A percentile compares a stretch with the other conserved stretches of the same genome.
phyloP scores from a whole-genome alignment of 2,113 vertebrate genomes.

The Anser brachyrhynchus region DNA sequence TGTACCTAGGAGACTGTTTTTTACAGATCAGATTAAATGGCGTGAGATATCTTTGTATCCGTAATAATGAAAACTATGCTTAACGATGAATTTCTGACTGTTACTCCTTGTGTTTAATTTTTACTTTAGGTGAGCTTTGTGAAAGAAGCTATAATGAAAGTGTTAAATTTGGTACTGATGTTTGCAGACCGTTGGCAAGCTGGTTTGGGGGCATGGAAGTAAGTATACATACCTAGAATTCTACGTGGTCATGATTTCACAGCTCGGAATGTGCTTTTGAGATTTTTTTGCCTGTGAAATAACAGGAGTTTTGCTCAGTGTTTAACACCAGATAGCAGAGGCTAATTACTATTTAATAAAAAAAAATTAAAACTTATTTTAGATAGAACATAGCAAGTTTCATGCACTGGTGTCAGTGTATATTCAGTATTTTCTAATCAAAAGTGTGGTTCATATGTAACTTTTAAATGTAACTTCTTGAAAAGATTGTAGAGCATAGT shows the following conservation, averaged over 20 bases:
- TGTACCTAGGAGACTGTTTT: not conserved
- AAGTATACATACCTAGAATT: conserved; percentile 60
- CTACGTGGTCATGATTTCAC: not conserved
- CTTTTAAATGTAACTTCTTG: not conserved
- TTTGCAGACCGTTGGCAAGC: conserved; percentile 98
- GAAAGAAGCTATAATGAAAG: conserved; percentile 98
- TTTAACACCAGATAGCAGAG: not conserved
- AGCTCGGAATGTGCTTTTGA: not conserved
- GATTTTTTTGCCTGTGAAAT: not conserved
- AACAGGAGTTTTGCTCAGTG: not conserved
- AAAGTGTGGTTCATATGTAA: not conserved
- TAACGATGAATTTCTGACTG: not conserved
- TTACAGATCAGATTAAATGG: not conserved
- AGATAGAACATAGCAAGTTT: not conserved
- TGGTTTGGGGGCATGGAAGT: conserved; percentile 94
- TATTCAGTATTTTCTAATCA: not conserved
- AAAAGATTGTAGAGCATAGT: not conserved
- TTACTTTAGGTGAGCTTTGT: conserved; percentile 92
- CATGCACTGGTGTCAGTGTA: not conserved
- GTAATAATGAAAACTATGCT: not conserved
- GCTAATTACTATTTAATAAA: not conserved
- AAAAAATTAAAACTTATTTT: not conserved
- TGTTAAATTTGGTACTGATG: conserved; percentile 95
- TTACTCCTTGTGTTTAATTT: not conserved
- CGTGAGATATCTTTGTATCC: not conserved